Conservation (phyloP, 2,888 invertebrate species). For the Tetheella fluctuosa region DNA sequence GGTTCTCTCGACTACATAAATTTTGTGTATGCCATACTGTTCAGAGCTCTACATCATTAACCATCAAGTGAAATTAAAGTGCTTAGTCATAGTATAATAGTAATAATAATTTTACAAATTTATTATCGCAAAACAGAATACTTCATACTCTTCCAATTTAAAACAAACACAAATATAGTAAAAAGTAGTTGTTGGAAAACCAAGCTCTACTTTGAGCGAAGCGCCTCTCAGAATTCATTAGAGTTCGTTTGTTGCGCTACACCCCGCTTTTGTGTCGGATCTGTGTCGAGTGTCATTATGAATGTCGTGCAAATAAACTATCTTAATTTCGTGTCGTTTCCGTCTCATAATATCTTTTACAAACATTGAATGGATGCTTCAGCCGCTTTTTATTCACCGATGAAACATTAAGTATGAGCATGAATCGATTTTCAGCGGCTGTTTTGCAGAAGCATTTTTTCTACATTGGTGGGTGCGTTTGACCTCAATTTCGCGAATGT, state of each 20-base stretch:
- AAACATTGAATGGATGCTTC: not conserved
- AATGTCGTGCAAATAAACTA: constrained; percentile 7
- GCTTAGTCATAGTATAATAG: no score
- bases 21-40: no score
- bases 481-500: no score
- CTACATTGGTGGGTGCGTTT: no score
- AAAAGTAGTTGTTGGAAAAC: not conserved
- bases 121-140: no score
- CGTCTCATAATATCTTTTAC: not conserved
- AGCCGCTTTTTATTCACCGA: not conserved
- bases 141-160: no score
- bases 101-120: no score
- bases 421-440: no score
- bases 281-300: constrained; percentile 14
- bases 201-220: not conserved
- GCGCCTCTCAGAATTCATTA: constrained; percentile 17
- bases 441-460: no score
- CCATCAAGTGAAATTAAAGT: no score
- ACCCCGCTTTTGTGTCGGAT: constrained; percentile 15
- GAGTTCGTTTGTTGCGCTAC: constrained; percentile 16
- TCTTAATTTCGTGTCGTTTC: not conserved
- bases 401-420: not conserved
- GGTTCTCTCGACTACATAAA: no score
- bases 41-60: no score
- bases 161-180: not conserved